Conservation (phyloP, 2,888 invertebrate genomes). For the Apoda limacodes region DNA sequence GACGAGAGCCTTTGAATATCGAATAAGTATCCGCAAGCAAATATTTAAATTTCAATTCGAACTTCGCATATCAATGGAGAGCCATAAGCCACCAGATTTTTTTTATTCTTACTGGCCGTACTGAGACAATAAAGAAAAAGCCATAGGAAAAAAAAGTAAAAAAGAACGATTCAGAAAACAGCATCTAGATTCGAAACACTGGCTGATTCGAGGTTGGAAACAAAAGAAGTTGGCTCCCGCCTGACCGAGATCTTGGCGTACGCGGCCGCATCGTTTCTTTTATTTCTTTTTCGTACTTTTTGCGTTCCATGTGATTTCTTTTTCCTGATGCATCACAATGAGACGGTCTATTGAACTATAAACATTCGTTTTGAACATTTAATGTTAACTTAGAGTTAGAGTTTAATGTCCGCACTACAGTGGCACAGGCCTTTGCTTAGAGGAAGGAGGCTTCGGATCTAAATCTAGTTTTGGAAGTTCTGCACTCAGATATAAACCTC, state of each 20-base stretch:
- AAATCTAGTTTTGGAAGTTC: too few species aligned
- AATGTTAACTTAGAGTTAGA: too few species aligned
- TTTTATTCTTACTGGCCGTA: constrained; percentile 51
- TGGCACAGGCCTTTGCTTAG: too few species aligned
- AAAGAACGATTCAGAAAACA: constrained; percentile 47
- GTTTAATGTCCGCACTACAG: too few species aligned
- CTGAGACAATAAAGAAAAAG: constrained; percentile 68
- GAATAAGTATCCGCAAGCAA: constrained; percentile 40
- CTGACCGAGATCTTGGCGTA: constrained; percentile 67
- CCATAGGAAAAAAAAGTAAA: constrained; percentile 47
- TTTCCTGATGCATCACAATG: constrained; percentile 63
- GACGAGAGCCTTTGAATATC: constrained; percentile 56
- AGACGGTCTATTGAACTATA: constrained; percentile 56
- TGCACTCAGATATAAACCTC: too few species aligned
- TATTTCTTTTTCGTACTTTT: constrained; percentile 41
- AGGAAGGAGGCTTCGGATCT: too few species aligned
- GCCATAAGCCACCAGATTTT: constrained; percentile 67
- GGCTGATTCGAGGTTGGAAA: constrained; percentile 66
- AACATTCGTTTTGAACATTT: constrained; percentile 25
- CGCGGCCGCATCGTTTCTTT: constrained; percentile 54
- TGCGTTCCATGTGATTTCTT: constrained; percentile 61
- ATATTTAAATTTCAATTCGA: constrained; percentile 70
- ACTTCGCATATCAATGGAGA: constrained; percentile 69
- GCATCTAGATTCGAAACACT: constrained; percentile 68
- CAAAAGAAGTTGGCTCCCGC: constrained; percentile 65